Percentiles rank a stretch among this genome's conserved stretches.
Conservation (phyloP, 2,797 vertebrate species). For the Enteromius afrohamiltoni region DNA sequence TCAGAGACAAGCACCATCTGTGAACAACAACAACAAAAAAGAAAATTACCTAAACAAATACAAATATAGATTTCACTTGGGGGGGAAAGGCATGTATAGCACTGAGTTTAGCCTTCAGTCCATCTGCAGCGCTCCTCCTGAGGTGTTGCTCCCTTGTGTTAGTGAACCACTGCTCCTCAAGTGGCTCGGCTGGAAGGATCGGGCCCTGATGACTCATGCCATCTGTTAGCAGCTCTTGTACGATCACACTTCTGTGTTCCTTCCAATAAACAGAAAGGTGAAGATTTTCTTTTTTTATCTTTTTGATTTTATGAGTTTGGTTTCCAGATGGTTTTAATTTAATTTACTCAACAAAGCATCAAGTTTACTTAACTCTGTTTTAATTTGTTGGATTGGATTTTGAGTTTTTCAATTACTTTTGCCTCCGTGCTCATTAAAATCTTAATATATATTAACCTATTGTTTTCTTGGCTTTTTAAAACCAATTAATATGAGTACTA, state of each 20-base stretch:
- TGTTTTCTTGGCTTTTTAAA: too few species aligned
- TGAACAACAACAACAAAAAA: too few species aligned
- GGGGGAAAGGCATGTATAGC: background rate
- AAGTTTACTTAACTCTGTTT: background rate
- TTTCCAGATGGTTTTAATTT: background rate
- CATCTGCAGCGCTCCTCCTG: background rate
- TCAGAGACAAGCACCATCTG: background rate
- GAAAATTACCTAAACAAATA: background rate
- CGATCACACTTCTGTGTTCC: conserved; percentile 22
- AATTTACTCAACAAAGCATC: background rate
- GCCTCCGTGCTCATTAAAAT: too few species aligned
- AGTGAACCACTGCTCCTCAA: conserved; percentile 30
- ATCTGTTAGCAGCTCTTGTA: conserved; percentile 45
- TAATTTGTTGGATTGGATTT: background rate
- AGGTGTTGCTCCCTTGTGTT: conserved; percentile 28
- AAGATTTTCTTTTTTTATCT: background rate
- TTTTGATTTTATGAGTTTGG: background rate
- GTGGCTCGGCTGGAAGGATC: conserved; percentile 20
- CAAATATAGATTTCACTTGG: background rate
- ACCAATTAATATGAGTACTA: too few species aligned
- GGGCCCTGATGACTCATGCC: conserved; percentile 46
- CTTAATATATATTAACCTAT: too few species aligned
- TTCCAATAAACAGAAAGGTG: background rate
- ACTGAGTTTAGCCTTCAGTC: background rate
- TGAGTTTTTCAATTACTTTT: background rate